A percentile compares a stretch with the other conserved stretches of the same genome.
Evolutionary conservation across 2,888 invertebrate species (phyloP).

Genomic region (Cheilosia scutellata): DNA sequence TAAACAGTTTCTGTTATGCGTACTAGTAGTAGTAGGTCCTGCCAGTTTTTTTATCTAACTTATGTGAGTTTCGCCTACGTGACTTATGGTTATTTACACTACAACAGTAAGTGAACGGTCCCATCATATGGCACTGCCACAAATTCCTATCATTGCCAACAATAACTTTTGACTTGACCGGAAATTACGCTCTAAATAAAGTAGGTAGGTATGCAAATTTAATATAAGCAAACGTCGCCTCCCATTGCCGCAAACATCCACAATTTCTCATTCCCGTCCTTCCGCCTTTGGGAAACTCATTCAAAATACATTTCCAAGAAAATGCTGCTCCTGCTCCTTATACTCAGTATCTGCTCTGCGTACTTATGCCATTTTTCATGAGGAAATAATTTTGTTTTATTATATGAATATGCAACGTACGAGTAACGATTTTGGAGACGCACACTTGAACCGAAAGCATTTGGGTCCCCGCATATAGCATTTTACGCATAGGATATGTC

Average conservation of each 20-base stretch:
- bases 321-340: slow-evolving; percentile 4
- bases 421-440: slow-evolving; percentile 10
- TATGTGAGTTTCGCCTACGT: slow-evolving; percentile 9
- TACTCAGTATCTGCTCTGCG: slow-evolving; percentile 45
- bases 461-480: slow-evolving; percentile 8
- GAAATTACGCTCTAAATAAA: slow-evolving; percentile 58
- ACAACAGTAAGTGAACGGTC: slow-evolving; percentile 14
- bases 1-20: not conserved
- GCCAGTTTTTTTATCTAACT: not conserved
- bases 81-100: slow-evolving; percentile 17
- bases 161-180: slow-evolving; percentile 69
- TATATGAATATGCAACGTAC: slow-evolving; percentile 41
- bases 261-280: not conserved
- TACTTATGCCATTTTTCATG: slow-evolving; percentile 63
- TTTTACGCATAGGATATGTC: slow-evolving; percentile 45
- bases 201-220: slow-evolving; percentile 34
- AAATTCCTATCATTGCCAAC: slow-evolving; percentile 47
- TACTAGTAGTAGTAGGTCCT: not conserved
- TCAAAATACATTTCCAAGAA: slow-evolving; percentile 47
- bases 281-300: slow-evolving; percentile 24
- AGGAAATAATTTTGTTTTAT: slow-evolving; percentile 57
- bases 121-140: slow-evolving; percentile 38
- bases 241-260: not conserved
- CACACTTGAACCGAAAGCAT: slow-evolving; percentile 36
- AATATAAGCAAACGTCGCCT: slow-evolving; percentile 10